Percentiles rank a stretch among this genome's conserved stretches.
phyloP scores from a whole-genome alignment of 1,140 invertebrate genomes.

The Helicoverpa zea region DNA sequence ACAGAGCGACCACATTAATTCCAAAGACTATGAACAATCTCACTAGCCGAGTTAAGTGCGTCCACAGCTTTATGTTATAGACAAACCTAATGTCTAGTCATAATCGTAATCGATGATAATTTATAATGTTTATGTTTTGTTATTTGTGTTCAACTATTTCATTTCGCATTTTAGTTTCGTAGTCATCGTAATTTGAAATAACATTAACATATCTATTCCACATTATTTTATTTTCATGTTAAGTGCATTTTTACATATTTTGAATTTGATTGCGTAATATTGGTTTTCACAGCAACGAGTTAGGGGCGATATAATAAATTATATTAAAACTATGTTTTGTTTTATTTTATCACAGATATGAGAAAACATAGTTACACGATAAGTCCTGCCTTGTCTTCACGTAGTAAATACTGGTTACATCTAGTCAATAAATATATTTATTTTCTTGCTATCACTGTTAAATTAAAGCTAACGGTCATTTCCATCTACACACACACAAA shows the following conservation, averaged over 20 bases:
- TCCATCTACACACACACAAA: too few species aligned
- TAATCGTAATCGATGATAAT: slow-evolving; percentile 9
- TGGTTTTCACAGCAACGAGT: slow-evolving; percentile 34
- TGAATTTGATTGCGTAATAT: slow-evolving; percentile 32
- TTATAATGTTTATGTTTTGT: slow-evolving; percentile 15
- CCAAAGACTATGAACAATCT: background rate
- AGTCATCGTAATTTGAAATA: background rate
- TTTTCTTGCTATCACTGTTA: slow-evolving; percentile 20
- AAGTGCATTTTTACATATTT: slow-evolving; percentile 10
- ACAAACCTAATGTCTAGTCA: slow-evolving; percentile 31
- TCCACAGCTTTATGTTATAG: slow-evolving; percentile 6
- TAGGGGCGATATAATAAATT: slow-evolving; percentile 38
- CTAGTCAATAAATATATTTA: slow-evolving; percentile 15
- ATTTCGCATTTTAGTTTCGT: slow-evolving; percentile 28
- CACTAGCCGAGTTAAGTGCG: slow-evolving; percentile 7
- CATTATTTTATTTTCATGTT: slow-evolving; percentile 34
- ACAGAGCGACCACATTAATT: background rate
- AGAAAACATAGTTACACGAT: slow-evolving; percentile 12
- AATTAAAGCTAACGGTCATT: slow-evolving; percentile 15
- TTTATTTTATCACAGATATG: slow-evolving; percentile 36
- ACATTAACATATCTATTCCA: background rate
- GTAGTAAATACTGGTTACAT: background rate
- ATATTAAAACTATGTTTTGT: slow-evolving; percentile 44
- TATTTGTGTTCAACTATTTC: slow-evolving; percentile 27
- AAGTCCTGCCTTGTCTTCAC: slow-evolving; percentile 13